Evolutionary conservation across 2,113 vertebrate genomes (phyloP), one percentile per base, ranked within the genome.

Genomic region (Microcebus lehilahytsara): DNA sequence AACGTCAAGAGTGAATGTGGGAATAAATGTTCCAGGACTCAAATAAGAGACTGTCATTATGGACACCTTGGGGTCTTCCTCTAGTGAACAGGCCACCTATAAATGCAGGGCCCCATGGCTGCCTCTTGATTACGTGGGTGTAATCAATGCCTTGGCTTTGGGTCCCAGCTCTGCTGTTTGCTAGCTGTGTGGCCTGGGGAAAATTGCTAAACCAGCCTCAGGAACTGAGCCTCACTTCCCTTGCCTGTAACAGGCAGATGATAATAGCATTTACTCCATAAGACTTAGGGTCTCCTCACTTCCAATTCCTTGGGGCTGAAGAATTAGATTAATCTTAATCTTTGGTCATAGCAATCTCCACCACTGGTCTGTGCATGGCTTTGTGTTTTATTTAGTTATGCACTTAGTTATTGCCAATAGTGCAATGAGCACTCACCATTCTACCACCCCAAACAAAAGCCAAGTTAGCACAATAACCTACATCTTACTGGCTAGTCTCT

Each of bases 41-140:
- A n/a, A n/a, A n/a, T n/a, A n/a, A n/a, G n/a, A n/a, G n/a, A n/a
- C n/a, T n/a, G n/a, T n/a, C n/a, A n/a, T n/a, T n/a, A n/a, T n/a
- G n/a, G n/a, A n/a, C n/a, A n/a, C n/a, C 64, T 0, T 0, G 9
- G 37, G 30, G 46, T 13, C 20, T 53, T 69, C n/a, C 5, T 64
- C 49, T 11, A 10, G 34, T 27, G 6, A 75, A 20, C 16, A 62
- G 27, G 42, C 37, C 53, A 9, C 56, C 6, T 62, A 9, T 27
- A 16, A n/a, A 20, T 6, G 9, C 32, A 1, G 2, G 79, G 62
- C 3, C 72, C 56, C 42, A 3, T n/a, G 74, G 37, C 25, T 67
- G 56, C 60, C 40, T 72, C 3, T 40, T 67, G 78, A 67, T 27
- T 25, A 2, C 7, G 0, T 42, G 53, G 23, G 25, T 51, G 49